Evolutionary conservation across 2,888 invertebrate genomes (phyloP).

Genomic region (Petrophora chlorosata): DNA sequence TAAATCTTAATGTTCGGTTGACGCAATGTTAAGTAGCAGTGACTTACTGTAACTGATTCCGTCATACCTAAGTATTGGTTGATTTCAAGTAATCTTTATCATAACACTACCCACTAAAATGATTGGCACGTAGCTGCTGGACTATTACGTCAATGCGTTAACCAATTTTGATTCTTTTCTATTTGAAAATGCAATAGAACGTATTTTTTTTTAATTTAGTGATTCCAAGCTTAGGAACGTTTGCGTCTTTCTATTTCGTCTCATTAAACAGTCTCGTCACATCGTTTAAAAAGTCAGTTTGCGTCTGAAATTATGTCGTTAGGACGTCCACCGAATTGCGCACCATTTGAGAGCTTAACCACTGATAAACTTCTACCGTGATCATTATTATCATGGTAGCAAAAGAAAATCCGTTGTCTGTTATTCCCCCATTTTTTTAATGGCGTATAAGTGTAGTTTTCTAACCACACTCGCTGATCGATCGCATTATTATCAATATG

Average conservation of each 20-base stretch:
- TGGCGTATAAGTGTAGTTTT: slow-evolving; percentile 49
- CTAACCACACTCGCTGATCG: slow-evolving; percentile 49
- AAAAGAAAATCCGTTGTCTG: slow-evolving; percentile 28
- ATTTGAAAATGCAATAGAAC: too few species aligned
- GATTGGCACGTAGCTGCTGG: too few species aligned
- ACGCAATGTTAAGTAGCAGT: slow-evolving; percentile 55
- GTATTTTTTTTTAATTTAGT: too few species aligned
- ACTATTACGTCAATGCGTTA: too few species aligned
- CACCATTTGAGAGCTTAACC: slow-evolving; percentile 31
- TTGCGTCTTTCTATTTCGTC: slow-evolving; percentile 1
- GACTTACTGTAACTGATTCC: slow-evolving; percentile 34
- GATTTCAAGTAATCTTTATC: too few species aligned
- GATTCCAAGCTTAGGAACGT: not conserved
- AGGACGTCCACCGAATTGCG: slow-evolving; percentile 41
- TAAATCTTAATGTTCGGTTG: slow-evolving; percentile 62
- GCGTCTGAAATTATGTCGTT: slow-evolving; percentile 40
- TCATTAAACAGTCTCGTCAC: slow-evolving; percentile 24
- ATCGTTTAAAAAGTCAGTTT: slow-evolving; percentile 16
- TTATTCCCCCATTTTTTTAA: slow-evolving; percentile 44
- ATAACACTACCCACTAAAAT: too few species aligned
- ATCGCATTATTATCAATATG: slow-evolving; percentile 37
- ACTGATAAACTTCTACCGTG: slow-evolving; percentile 23
- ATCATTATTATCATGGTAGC: slow-evolving; percentile 35
- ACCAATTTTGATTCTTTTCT: too few species aligned
- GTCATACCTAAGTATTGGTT: too few species aligned